phyloP scores from a whole-genome alignment of 2,888 invertebrate species.

The Osmoderma eremita region DNA sequence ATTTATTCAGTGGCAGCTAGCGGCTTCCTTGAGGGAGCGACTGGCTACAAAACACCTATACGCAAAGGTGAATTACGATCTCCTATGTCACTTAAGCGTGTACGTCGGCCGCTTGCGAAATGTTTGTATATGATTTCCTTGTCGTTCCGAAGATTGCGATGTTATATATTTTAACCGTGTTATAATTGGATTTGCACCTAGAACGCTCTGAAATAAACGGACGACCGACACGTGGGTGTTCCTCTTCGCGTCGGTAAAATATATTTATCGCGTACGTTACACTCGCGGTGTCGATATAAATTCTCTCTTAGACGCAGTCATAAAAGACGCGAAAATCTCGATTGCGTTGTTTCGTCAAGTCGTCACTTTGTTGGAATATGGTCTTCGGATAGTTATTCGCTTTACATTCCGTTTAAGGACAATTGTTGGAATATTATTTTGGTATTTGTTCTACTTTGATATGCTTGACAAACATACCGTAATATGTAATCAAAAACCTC shows the following conservation, averaged over 20 bases:
- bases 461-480: too few species aligned
- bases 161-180: constrained; percentile 52
- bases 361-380: constrained; percentile 2
- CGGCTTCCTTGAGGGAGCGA: constrained; percentile 58
- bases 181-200: constrained; percentile 59
- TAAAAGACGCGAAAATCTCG: constrained; percentile 21
- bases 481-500: too few species aligned
- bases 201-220: constrained; percentile 51
- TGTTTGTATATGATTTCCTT: constrained; percentile 59
- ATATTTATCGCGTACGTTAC: constrained; percentile 35
- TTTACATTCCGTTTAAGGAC: too few species aligned
- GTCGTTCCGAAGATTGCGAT: constrained; percentile 56
- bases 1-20: constrained; percentile 59
- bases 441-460: too few species aligned
- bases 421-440: too few species aligned
- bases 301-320: constrained; percentile 15
- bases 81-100: constrained; percentile 59
- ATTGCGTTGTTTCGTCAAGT: constrained; percentile 29
- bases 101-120: constrained; percentile 60
- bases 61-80: constrained; percentile 58
- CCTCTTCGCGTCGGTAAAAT: constrained; percentile 42
- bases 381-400: neutral
- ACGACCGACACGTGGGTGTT: constrained; percentile 51
- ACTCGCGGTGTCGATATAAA: constrained; percentile 35
- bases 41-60: constrained; percentile 59